Percentiles rank a stretch among this genome's conserved stretches.
phyloP scores from a whole-genome alignment of 2,888 invertebrate species.

The Selenia dentaria region DNA sequence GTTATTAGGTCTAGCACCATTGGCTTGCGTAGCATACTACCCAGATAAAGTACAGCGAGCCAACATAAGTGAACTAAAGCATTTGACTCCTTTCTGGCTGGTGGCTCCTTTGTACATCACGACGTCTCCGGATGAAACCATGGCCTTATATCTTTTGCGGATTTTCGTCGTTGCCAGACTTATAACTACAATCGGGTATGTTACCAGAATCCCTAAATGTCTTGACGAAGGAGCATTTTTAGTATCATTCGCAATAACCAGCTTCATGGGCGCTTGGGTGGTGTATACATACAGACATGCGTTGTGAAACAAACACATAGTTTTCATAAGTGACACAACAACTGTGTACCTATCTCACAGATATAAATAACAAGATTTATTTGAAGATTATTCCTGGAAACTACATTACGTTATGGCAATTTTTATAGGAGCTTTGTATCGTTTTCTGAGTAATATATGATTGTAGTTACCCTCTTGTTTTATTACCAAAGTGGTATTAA shows the following conservation, averaged over 20 bases:
- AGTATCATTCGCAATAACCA: slow-evolving; percentile 49
- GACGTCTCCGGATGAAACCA: slow-evolving; percentile 42
- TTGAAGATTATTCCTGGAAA: no score
- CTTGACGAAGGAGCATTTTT: slow-evolving; percentile 45
- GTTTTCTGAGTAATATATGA: no score
- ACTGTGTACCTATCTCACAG: no score
- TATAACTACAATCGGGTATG: slow-evolving; percentile 45
- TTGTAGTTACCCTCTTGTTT: no score
- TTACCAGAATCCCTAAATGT: slow-evolving; percentile 39
- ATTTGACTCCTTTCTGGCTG: slow-evolving; percentile 63
- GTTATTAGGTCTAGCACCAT: slow-evolving; percentile 41
- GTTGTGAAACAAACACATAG: no score
- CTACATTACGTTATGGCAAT: no score
- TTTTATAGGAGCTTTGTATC: no score
- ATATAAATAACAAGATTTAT: no score
- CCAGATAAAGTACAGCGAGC: slow-evolving; percentile 52
- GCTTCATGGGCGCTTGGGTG: slow-evolving; percentile 51
- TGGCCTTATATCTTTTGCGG: slow-evolving; percentile 44
- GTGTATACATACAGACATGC: slow-evolving; percentile 45
- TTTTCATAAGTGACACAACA: no score
- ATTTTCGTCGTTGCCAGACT: slow-evolving; percentile 45
- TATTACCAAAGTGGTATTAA: no score
- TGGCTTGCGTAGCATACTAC: slow-evolving; percentile 43
- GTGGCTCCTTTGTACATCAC: slow-evolving; percentile 57
- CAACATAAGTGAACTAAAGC: slow-evolving; percentile 55